Conservation (phyloP, 2,113 vertebrate genomes). For the Lycaon pictus region DNA sequence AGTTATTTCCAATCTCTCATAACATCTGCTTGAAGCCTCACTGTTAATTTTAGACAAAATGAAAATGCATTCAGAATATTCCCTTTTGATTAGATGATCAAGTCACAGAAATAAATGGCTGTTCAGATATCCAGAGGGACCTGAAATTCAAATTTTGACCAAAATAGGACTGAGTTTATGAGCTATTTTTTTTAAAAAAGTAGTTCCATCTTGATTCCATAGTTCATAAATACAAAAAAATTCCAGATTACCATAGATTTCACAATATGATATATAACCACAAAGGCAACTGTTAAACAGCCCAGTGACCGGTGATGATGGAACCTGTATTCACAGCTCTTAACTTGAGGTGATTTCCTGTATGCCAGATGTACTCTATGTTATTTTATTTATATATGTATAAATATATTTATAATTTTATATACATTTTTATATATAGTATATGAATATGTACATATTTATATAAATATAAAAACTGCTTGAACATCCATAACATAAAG, state of each 20-base stretch:
- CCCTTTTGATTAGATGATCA: conserved; percentile 48
- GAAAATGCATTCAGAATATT: conserved; percentile 78
- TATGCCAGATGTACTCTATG: not conserved
- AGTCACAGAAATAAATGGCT: not conserved
- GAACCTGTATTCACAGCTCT: not conserved
- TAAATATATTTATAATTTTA: not conserved
- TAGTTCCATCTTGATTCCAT: not conserved
- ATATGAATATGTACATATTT: not conserved
- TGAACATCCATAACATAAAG: not conserved
- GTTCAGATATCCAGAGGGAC: not conserved
- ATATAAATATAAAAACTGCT: not conserved
- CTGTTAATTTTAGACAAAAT: conserved; percentile 78
- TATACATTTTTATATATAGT: not conserved
- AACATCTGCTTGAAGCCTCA: conserved; percentile 54
- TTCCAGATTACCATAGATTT: not conserved
- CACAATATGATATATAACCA: not conserved
- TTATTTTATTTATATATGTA: not conserved
- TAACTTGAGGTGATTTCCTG: conserved; percentile 13
- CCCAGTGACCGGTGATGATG: not conserved
- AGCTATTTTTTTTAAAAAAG: conserved; percentile 18
- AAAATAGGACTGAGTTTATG: not conserved
- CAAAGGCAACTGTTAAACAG: not conserved
- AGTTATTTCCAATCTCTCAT: conserved; percentile 75
- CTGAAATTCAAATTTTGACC: conserved; percentile 45
- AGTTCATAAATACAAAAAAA: conserved; percentile 29